phyloP scores from a whole-genome alignment of 30 jellyfish, hydroid and myxozoan species.

The Cassiopea xamachana region DNA sequence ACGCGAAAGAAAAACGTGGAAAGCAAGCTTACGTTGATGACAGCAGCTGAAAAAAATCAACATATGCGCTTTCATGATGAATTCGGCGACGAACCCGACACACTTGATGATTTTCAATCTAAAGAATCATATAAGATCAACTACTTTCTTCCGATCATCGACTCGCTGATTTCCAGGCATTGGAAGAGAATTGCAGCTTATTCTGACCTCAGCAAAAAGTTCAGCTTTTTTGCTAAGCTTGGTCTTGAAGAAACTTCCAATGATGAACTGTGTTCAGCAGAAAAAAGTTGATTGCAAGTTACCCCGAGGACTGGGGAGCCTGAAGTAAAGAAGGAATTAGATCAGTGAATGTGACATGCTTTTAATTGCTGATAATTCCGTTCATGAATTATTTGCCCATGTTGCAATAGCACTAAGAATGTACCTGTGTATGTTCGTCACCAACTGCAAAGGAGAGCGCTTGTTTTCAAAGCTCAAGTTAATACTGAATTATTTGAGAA shows the following conservation, averaged over 20 bases:
- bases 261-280: not conserved
- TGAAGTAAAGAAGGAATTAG: not conserved
- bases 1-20: not conserved
- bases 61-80: not conserved
- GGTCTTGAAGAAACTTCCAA: not conserved
- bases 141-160: not conserved
- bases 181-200: not conserved
- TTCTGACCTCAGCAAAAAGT: not conserved
- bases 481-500: not conserved
- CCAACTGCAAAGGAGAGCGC: not conserved
- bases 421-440: not conserved
- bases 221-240: not conserved
- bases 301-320: not conserved
- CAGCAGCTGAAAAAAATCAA: not conserved
- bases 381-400: not conserved
- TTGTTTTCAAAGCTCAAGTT: not conserved
- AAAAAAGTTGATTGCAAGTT: not conserved
- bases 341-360: not conserved
- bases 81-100: not conserved
- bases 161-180: not conserved
- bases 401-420: not conserved
- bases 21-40: not conserved
- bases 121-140: not conserved
- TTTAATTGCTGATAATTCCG: not conserved
- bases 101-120: not conserved